Evolutionary conservation across 1,140 invertebrate species (phyloP).

Genomic region (Zelostemma sp.): DNA sequence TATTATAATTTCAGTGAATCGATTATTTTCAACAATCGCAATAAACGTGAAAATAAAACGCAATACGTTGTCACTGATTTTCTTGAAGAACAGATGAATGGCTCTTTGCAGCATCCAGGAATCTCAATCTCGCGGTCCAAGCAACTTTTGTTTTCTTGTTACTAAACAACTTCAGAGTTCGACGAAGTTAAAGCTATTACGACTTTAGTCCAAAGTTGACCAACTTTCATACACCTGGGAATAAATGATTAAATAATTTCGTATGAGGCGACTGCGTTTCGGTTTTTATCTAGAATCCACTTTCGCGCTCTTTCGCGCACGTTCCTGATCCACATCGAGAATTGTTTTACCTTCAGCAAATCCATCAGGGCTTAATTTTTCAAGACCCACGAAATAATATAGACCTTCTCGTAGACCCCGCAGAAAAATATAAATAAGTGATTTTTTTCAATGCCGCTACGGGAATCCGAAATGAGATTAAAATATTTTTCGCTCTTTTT

Average conservation of each 20-base stretch:
- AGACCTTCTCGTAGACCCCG: constrained; percentile 63
- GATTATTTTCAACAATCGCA: no score
- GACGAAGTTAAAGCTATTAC: constrained; percentile 70
- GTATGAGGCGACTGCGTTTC: no score
- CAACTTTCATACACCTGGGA: constrained; percentile 75
- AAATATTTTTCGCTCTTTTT: no score
- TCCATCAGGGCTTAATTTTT: constrained; percentile 47
- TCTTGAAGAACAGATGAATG: constrained; percentile 38
- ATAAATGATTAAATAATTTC: no score
- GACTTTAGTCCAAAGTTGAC: constrained; percentile 76
- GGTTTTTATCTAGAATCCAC: no score
- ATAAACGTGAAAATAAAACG: no score
- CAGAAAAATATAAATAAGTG: constrained; percentile 44
- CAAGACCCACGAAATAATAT: constrained; percentile 39
- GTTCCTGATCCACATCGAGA: constrained; percentile 46
- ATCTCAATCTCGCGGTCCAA: constrained; percentile 57
- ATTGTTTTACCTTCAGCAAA: constrained; percentile 44
- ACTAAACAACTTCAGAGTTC: constrained; percentile 64
- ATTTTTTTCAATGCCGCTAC: constrained; percentile 56
- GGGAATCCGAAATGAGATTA: no score
- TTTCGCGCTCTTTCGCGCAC: constrained; percentile 50
- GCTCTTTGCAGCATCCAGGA: constrained; percentile 55
- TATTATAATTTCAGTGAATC: no score
- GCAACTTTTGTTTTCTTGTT: constrained; percentile 46
- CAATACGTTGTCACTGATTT: no score